These are phyloP conservation scores for Ricordea florida DNA, from an alignment of 92 coral and sea anemone species.

Conservation along the genomic window DNA sequence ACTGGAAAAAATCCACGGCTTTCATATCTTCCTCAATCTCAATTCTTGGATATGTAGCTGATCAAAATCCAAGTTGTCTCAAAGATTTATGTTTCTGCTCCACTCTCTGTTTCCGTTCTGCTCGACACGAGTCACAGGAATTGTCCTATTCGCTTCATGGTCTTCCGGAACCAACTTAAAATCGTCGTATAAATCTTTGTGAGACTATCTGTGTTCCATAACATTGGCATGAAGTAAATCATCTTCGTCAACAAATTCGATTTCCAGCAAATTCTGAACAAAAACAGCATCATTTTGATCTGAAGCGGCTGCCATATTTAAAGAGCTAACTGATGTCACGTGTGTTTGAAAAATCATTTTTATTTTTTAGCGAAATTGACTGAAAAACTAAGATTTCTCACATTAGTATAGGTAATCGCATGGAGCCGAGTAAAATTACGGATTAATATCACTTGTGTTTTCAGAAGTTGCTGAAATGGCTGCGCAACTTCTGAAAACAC, in stretches of 20 bases:
- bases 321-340: slow-evolving; percentile 7
- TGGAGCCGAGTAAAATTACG: no score
- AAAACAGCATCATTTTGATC: neutral
- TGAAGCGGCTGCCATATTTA: slow-evolving; percentile 37
- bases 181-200: neutral
- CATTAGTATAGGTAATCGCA: no score
- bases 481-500: no score
- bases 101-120: slow-evolving; percentile 10
- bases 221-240: neutral
- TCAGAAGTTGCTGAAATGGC: no score
- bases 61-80: slow-evolving; percentile 18
- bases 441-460: no score
- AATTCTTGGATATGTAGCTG: slow-evolving; percentile 17
- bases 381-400: neutral
- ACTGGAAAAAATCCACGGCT: slow-evolving; percentile 33
- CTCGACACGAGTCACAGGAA: neutral
- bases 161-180: neutral
- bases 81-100: neutral
- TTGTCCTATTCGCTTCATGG: slow-evolving; percentile 3
- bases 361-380: neutral
- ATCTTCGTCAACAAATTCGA: slow-evolving; percentile 22
- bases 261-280: neutral
- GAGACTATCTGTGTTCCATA: slow-evolving; percentile 8
- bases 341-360: neutral
- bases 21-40: slow-evolving; percentile 23